Evolutionary conservation across 1,140 invertebrate species (phyloP), one percentile per base, ranked within the genome.

Genomic region (Chelonus insularis): DNA sequence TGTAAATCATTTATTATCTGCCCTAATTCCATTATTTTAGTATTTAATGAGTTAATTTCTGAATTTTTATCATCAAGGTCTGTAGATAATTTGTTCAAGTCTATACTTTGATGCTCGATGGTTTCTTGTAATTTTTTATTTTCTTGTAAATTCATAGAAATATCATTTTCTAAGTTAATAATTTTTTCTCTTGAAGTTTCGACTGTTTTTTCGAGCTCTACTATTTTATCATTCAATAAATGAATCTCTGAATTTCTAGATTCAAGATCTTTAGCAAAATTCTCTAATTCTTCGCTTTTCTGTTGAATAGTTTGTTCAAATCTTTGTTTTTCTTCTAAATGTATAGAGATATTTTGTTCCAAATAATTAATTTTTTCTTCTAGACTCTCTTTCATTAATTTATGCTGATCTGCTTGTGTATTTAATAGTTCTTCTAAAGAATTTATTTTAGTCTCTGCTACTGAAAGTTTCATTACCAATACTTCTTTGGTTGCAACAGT

Each of bases 401-500:
- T 6, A 8, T 16, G 7, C 36, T 51, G 18, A 57, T 11, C 29
- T 11, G 21, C 12, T 18, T 54, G 16, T 4, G 16, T 36, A 39
- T 6, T 55, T 18, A 60, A 54, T 4, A 11, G 14, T 18, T 47
- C 12, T n/a, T 54, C 50, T 6, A 60, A 29, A 14, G 6, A 23
- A 16, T 5, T 29, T 4, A 60, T 60, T 60, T 32, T 54, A 23
- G 12, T 45, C 8, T 54, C 39, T 4, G 39, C 29, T 3, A 9
- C 12, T 12, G 3, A 25, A 11, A 60, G 14, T 52, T 60, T 16
- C 48, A 41, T 20, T 1, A 43, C 51, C 18, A 56, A n/a, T 20
- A 41, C 25, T 36, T 32, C 48, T 41, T 62, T 62, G 11, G 32
- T 39, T 2, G 37, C 25, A 8, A 57, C 36, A 2, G 21, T 57